Evolutionary conservation across 2,888 invertebrate genomes (phyloP), one percentile per base, ranked within the genome.

Genomic region (Heliconius sara): DNA sequence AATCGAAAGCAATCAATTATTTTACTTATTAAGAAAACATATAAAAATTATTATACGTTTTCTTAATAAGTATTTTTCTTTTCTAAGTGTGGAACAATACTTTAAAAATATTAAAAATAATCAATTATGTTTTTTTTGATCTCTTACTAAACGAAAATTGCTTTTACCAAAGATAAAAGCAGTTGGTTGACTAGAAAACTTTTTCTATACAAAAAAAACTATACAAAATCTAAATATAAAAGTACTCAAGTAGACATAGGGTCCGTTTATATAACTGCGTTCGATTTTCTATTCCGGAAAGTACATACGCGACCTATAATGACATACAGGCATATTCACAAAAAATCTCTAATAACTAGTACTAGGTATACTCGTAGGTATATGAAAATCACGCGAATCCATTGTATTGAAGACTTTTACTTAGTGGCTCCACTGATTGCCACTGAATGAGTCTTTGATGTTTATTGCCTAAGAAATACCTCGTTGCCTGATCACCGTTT

Each of bases 231-330:
- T 0, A 39, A 39, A 39, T 39, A 39, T 39, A 10, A 10, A 39
- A 39, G 9, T 39, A 39, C 39, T 1, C 10, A 25, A 68, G 43
- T n/a, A 68, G 25, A 12, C 39, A 13, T 43, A 25, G 6, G 30
- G 2, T 39, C 2, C n/a, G n/a, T 22, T 68, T 68, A 13, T n/a
- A 43, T 68, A 68, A 68, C 63, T 68, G n/a, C 12, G 12, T 39
- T 60, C n/a, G 3, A 27, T 63, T 25, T 13, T 43, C 39, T 68
- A 68, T 43, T 68, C 68, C 68, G 68, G 68, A 43, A 43, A n/a
- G n/a, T n/a, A 34, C 67, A 67, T 39, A 4, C 34, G 67, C 68
- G 68, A 43, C 39, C 43, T 68, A 39, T 68, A 43, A 68, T 68
- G 39, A 43, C 68, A 68, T 68, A 39, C 34, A 68, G 12, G 39